Percentiles rank a stretch among this genome's conserved stretches.
These are phyloP conservation scores for Tachyglossus aculeatus DNA, from an alignment of 2,797 vertebrate genomes.

Conservation along the genomic window DNA sequence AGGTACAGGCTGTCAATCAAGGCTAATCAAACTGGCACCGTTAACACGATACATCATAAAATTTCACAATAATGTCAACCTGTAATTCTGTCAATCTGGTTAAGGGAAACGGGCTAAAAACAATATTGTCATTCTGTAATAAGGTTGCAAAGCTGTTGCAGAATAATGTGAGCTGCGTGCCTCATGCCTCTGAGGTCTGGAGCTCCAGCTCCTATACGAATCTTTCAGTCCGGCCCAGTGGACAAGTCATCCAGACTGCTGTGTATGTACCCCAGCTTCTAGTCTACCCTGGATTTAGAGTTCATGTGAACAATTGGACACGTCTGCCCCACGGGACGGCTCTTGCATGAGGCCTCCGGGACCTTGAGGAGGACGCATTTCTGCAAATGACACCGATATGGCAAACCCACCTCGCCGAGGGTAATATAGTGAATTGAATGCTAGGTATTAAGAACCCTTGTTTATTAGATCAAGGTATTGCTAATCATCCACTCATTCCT, in stretches of 20 bases:
- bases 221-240: not conserved
- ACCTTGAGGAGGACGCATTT: not conserved
- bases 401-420: not conserved
- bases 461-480: not conserved
- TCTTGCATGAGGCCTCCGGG: not conserved
- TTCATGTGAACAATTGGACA: not conserved
- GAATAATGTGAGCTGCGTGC: constrained; percentile 59
- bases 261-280: not conserved
- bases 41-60: constrained; percentile 79
- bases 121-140: constrained; percentile 76
- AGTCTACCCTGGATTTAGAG: not conserved
- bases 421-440: not conserved
- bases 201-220: not conserved
- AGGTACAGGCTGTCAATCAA: constrained; percentile 78
- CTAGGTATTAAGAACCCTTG: not conserved
- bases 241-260: not conserved
- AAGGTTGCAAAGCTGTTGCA: constrained; percentile 62
- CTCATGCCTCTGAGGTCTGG: constrained; percentile 23
- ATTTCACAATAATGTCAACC: constrained; percentile 81
- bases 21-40: constrained; percentile 78
- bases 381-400: not conserved
- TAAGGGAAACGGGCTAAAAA: constrained; percentile 73
- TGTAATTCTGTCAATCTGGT: constrained; percentile 80
- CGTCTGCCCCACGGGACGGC: not conserved
- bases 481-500: not conserved